phyloP scores from a whole-genome alignment of 2,113 vertebrate genomes.

The Heteronetta atricapilla region DNA sequence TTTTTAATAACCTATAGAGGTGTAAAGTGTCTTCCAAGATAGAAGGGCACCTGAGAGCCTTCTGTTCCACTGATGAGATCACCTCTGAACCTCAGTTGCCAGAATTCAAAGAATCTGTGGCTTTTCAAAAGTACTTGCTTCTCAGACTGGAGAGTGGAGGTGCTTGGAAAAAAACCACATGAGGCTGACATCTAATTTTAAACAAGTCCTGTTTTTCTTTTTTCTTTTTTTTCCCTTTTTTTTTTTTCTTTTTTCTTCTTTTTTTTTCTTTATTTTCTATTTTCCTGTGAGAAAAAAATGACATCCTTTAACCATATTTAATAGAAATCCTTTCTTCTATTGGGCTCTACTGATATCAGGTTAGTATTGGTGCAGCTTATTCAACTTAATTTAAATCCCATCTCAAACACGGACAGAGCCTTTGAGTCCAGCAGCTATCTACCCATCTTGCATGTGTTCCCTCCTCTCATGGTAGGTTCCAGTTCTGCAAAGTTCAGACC shows the following conservation, averaged over 20 bases:
- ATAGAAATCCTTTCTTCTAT: not conserved
- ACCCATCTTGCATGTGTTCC: not conserved
- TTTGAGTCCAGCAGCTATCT: not conserved
- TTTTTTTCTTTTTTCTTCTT: not conserved
- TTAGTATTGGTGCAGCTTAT: not conserved
- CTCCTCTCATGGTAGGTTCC: not conserved
- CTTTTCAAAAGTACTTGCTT: slow-evolving; percentile 1
- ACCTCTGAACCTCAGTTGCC: slow-evolving; percentile 48
- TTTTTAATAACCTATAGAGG: not conserved
- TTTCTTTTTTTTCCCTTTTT: not conserved
- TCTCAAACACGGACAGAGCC: not conserved
- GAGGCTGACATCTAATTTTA: not conserved
- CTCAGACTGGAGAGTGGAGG: not conserved
- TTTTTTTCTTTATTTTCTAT: not conserved
- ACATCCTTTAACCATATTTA: not conserved
- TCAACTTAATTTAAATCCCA: not conserved
- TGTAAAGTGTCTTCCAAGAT: not conserved
- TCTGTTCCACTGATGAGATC: not conserved
- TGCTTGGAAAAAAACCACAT: not conserved
- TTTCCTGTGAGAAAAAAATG: not conserved
- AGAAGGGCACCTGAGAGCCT: not conserved
- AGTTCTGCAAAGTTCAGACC: not conserved
- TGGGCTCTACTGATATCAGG: not conserved
- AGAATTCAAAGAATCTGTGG: slow-evolving; percentile 47
- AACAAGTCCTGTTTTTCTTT: not conserved